A percentile compares a stretch with the other conserved stretches of the same genome.
Evolutionary conservation across 2,888 invertebrate genomes (phyloP).

Genomic region (Petrolisthes manimaculis): DNA sequence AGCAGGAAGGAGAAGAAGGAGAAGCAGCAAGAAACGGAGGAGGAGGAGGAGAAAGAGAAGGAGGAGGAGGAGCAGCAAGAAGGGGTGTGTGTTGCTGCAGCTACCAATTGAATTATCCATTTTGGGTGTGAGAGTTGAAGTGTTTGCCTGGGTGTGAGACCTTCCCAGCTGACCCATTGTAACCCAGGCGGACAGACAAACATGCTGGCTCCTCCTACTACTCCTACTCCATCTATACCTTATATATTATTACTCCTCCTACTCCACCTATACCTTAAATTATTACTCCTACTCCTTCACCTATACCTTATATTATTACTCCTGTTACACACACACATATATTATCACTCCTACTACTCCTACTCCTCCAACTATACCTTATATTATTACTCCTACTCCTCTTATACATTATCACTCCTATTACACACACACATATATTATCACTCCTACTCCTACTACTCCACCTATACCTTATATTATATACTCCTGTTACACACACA

Average conservation of each 20-base stretch:
- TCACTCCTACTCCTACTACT: not conserved
- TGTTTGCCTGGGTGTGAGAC: slow-evolving; percentile 41
- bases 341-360: not conserved
- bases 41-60: not conserved
- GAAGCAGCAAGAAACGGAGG: not conserved
- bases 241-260: not conserved
- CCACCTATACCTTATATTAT: not conserved
- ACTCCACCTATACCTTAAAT: not conserved
- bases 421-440: not conserved
- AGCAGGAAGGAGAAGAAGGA: not conserved
- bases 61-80: not conserved
- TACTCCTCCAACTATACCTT: not conserved
- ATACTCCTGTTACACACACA: not conserved
- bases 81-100: not conserved
- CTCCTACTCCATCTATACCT: not conserved
- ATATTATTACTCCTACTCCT: not conserved
- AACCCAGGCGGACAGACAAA: slow-evolving; percentile 35
- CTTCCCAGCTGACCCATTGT: slow-evolving; percentile 47
- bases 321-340: not conserved
- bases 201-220: slow-evolving; percentile 14
- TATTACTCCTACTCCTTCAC: not conserved
- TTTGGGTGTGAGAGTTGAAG: slow-evolving; percentile 26
- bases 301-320: not conserved
- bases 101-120: slow-evolving; percentile 40
- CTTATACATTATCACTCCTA: not conserved